Conservation (phyloP, 2,113 vertebrate genomes). For the Promerops cafer region DNA sequence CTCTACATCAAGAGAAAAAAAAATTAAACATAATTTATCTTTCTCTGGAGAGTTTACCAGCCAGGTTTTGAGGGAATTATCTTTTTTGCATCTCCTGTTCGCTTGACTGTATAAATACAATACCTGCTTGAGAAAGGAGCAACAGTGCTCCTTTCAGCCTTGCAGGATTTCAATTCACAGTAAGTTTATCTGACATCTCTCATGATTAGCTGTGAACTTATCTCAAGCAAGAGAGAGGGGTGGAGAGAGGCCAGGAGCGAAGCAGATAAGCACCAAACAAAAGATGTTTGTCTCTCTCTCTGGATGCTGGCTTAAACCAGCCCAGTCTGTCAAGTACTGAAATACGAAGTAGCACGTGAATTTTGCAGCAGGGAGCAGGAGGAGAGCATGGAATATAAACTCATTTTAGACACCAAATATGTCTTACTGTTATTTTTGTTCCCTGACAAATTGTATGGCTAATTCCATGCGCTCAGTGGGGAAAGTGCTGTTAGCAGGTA, state of each 20-base stretch:
- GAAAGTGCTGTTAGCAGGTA: neutral
- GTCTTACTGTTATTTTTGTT: neutral
- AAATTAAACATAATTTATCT: slow-evolving; percentile 57
- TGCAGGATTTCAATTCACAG: slow-evolving; percentile 43
- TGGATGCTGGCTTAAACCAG: neutral
- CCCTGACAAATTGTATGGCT: neutral
- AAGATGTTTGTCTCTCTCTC: slow-evolving; percentile 46
- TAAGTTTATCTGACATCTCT: slow-evolving; percentile 52
- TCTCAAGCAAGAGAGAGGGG: slow-evolving; percentile 15
- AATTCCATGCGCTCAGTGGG: neutral
- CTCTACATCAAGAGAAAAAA: slow-evolving; percentile 48
- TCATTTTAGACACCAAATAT: neutral
- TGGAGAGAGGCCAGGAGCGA: neutral
- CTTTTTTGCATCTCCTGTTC: slow-evolving; percentile 33
- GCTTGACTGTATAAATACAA: slow-evolving; percentile 57
- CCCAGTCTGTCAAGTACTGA: neutral
- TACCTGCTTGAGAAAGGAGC: slow-evolving; percentile 47
- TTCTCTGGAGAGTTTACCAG: slow-evolving; percentile 9
- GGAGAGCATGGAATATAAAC: neutral
- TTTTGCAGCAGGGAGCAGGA: neutral
- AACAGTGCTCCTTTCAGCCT: slow-evolving; percentile 36
- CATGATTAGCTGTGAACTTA: slow-evolving; percentile 41
- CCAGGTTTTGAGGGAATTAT: slow-evolving; percentile 56
- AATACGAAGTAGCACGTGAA: neutral
- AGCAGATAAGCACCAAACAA: slow-evolving; percentile 45